phyloP scores from a whole-genome alignment of 2,797 vertebrate species.

The Takifugu ocellatus region DNA sequence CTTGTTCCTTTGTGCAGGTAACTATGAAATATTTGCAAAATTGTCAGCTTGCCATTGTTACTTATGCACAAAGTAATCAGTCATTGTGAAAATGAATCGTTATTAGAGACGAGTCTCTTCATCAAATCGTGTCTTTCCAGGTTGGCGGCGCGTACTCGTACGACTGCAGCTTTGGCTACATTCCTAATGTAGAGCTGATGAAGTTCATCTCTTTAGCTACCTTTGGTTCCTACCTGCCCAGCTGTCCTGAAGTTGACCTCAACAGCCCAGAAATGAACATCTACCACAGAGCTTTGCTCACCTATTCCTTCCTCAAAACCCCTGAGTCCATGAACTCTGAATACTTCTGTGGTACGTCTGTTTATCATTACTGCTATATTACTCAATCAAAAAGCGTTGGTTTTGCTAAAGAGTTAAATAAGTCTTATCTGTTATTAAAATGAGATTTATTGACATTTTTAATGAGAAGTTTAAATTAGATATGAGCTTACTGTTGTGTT shows the following conservation, averaged over 20 bases:
- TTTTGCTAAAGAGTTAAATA: no score
- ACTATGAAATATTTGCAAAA: not conserved
- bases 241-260: slow-evolving; percentile 83
- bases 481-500: no score
- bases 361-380: not conserved
- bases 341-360: slow-evolving; percentile 86
- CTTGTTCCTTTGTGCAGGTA: slow-evolving; percentile 96
- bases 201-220: slow-evolving; percentile 98
- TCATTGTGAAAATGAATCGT: no score
- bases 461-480: no score
- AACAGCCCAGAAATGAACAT: slow-evolving; percentile 84
- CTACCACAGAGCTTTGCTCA: slow-evolving; percentile 93
- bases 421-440: no score
- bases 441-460: no score
- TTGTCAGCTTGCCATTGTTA: no score
- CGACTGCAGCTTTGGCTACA: slow-evolving; percentile 95
- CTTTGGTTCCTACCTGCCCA: slow-evolving; percentile 92
- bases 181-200: slow-evolving; percentile 97
- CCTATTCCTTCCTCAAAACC: slow-evolving; percentile 92
- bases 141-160: slow-evolving; percentile 95
- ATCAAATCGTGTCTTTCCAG: slow-evolving; percentile 56
- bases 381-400: no score
- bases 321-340: slow-evolving; percentile 92
- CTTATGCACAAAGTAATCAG: no score
- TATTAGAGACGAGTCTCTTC: not conserved